phyloP scores from a whole-genome alignment of 1,140 invertebrate genomes.

The Zophobas morio region DNA sequence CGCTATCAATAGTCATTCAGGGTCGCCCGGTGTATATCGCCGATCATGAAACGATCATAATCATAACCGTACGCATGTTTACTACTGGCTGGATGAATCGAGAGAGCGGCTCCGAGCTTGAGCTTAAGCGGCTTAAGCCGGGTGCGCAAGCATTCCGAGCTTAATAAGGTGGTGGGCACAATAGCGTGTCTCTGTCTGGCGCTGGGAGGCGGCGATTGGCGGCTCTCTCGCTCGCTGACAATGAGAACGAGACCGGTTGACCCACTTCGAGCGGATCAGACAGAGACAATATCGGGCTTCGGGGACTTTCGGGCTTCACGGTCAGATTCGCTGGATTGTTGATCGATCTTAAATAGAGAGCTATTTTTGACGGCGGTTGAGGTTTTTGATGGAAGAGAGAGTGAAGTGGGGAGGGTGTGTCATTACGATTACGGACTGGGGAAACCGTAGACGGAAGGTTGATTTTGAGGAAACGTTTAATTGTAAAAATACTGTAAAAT shows the following conservation, averaged over 20 bases:
- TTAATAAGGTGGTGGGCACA: slow-evolving; percentile 53
- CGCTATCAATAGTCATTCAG: slow-evolving; percentile 40
- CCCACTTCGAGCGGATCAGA: neutral
- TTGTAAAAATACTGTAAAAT: no score
- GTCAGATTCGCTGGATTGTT: slow-evolving; percentile 8
- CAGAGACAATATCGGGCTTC: neutral
- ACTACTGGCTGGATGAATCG: neutral
- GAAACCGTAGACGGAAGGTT: no score
- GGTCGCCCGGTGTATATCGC: slow-evolving; percentile 12
- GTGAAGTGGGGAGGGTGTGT: no score
- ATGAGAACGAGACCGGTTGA: slow-evolving; percentile 22
- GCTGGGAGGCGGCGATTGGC: neutral
- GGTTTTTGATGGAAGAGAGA: no score
- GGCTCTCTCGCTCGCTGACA: slow-evolving; percentile 8
- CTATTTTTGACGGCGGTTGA: neutral
- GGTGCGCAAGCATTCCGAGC: slow-evolving; percentile 49
- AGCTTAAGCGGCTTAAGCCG: slow-evolving; percentile 26
- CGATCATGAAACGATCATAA: slow-evolving; percentile 2
- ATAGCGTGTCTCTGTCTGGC: slow-evolving; percentile 40
- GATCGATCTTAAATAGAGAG: slow-evolving; percentile 31
- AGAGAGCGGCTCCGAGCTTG: slow-evolving; percentile 7
- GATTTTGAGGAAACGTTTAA: no score
- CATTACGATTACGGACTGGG: no score
- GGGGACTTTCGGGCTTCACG: slow-evolving; percentile 5
- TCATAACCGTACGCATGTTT: slow-evolving; percentile 2